These are phyloP conservation scores for Sinella curviseta DNA, from an alignment of 1,140 invertebrate genomes.

Conservation along the genomic window DNA sequence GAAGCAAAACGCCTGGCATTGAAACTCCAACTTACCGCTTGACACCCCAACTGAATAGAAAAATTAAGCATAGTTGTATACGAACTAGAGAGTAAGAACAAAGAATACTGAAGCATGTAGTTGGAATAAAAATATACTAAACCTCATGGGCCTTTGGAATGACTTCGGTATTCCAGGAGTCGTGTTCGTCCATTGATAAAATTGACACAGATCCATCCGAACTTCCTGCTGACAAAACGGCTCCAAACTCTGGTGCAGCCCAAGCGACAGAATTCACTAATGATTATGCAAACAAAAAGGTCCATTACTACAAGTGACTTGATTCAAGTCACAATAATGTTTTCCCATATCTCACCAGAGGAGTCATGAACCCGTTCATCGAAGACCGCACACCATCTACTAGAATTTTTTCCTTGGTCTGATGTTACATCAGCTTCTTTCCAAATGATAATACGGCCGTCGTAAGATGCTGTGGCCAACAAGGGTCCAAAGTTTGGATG, in stretches of 20 bases:
- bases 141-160: conserved; percentile 70
- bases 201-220: conserved; percentile 95
- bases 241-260: conserved; percentile 89
- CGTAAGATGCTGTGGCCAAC: conserved; percentile 93
- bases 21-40: conserved; percentile 95
- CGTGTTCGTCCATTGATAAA: conserved; percentile 65
- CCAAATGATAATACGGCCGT: conserved; percentile 93
- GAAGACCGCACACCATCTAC: too few relatives aligned
- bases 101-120: too few relatives aligned
- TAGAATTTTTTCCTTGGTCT: not conserved
- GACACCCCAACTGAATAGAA: conserved; percentile 83
- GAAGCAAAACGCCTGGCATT: conserved; percentile 82
- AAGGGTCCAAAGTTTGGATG: conserved; percentile 93
- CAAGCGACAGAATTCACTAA: conserved; percentile 91
- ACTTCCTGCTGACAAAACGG: conserved; percentile 91
- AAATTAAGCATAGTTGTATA: too few relatives aligned
- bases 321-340: too few relatives aligned
- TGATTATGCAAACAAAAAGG: conserved; percentile 35
- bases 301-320: too few relatives aligned
- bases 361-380: too few relatives aligned
- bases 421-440: conserved; percentile 66
- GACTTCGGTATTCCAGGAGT: conserved; percentile 79
- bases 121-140: too few relatives aligned
- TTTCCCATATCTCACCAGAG: too few relatives aligned
- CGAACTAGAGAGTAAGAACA: too few relatives aligned